Conservation (phyloP, 2,888 invertebrate genomes). For the Cephus sareptanus region DNA sequence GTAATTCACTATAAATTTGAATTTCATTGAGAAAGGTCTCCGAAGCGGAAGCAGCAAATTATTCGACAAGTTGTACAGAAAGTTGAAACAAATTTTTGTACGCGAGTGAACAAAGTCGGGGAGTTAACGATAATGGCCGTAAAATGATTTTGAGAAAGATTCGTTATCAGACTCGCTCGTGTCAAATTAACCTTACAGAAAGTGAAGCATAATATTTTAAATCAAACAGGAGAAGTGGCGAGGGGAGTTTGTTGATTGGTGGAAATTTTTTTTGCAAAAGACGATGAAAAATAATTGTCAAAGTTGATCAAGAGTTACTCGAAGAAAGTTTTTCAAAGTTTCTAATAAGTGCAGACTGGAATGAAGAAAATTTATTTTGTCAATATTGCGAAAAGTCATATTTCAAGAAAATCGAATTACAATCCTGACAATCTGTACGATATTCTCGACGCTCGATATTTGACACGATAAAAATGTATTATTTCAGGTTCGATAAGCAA, state of each 20-base stretch:
- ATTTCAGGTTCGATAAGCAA: constrained; percentile 92
- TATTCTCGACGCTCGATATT: not conserved
- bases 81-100: not conserved
- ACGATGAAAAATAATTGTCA: not conserved
- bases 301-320: not conserved
- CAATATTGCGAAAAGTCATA: too few relatives aligned
- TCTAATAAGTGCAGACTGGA: not conserved
- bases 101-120: not conserved
- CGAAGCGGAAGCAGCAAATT: not conserved
- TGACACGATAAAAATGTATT: not conserved
- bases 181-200: not conserved
- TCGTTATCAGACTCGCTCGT: not conserved
- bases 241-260: not conserved
- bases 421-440: not conserved
- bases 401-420: not conserved
- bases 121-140: not conserved
- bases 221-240: not conserved
- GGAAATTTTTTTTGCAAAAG: not conserved
- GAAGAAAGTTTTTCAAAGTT: not conserved
- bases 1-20: not conserved
- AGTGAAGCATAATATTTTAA: not conserved
- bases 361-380: not conserved
- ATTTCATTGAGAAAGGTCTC: not conserved
- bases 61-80: not conserved
- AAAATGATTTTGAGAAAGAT: not conserved